A percentile compares a stretch with the other conserved stretches of the same genome.
Evolutionary conservation across 2,888 invertebrate species (phyloP).

Genomic region (Drosophila pseudotalamancana): DNA sequence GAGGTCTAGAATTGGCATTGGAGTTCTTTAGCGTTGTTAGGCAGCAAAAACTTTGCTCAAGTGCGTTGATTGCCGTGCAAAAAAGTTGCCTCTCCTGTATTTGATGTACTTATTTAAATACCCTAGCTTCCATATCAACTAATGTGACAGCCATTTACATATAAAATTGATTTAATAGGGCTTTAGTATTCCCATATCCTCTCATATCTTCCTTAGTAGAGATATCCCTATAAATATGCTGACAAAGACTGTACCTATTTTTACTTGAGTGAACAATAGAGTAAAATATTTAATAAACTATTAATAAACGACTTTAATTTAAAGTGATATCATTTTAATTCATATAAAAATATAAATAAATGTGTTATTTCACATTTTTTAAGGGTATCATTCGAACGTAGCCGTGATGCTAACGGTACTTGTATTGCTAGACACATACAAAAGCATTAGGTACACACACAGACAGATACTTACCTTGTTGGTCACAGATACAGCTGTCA

Average conservation of each 20-base stretch:
- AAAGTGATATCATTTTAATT: no score
- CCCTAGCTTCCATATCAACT: slow-evolving; percentile 2
- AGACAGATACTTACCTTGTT: slow-evolving; percentile 4
- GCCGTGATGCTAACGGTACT: background rate
- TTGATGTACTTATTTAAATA: slow-evolving; percentile 52
- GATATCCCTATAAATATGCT: no score
- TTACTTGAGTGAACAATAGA: no score
- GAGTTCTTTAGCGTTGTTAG: slow-evolving; percentile 55
- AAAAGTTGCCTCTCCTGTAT: slow-evolving; percentile 58
- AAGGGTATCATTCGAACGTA: slow-evolving; percentile 4
- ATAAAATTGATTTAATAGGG: no score
- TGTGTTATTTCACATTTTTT: background rate
- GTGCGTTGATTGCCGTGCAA: slow-evolving; percentile 77
- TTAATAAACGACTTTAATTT: no score
- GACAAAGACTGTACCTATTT: no score
- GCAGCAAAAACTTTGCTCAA: slow-evolving; percentile 69
- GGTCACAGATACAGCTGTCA: slow-evolving; percentile 53
- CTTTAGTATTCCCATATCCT: no score
- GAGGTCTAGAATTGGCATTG: slow-evolving; percentile 53
- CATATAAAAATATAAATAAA: no score
- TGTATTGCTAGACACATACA: slow-evolving; percentile 4
- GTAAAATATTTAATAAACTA: no score
- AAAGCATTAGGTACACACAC: slow-evolving; percentile 8
- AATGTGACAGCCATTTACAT: no score
- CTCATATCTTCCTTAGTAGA: no score